Evolutionary conservation across 1,140 invertebrate genomes (phyloP).

Genomic region (Choristoneura fumiferana): DNA sequence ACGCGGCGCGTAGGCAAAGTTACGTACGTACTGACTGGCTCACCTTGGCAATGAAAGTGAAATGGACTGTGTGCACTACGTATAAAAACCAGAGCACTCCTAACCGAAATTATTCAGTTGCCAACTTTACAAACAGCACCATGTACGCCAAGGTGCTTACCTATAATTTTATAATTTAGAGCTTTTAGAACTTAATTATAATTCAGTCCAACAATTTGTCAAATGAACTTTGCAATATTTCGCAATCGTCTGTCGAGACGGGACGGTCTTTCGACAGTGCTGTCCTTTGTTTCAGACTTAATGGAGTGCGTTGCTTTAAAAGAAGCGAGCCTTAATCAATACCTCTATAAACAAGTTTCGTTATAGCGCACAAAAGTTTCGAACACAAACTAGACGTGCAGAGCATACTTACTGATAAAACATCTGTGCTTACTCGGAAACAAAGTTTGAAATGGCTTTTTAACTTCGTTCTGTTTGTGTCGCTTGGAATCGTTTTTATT

Average conservation of each 20-base stretch:
- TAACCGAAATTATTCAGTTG: conserved; percentile 70
- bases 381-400: conserved; percentile 5
- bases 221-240: conserved; percentile 12
- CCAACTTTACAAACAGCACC: conserved; percentile 67
- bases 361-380: conserved; percentile 6
- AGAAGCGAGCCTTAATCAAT: neutral
- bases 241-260: neutral
- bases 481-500: neutral
- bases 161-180: neutral
- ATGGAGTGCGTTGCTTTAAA: conserved; percentile 11
- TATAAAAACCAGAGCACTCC: conserved; percentile 64
- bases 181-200: neutral
- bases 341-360: neutral
- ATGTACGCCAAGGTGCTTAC: conserved; percentile 73
- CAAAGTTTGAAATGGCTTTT: neutral
- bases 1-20: conserved; percentile 37
- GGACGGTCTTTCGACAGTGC: conserved; percentile 10
- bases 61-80: conserved; percentile 42
- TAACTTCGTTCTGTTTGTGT: neutral
- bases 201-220: conserved; percentile 5
- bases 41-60: conserved; percentile 75
- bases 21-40: conserved; percentile 39
- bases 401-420: too few species aligned
- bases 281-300: conserved; percentile 14
- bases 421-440: too few species aligned